phyloP scores from a whole-genome alignment of 2,888 invertebrate species.

The Dicranocentrus wangi region DNA sequence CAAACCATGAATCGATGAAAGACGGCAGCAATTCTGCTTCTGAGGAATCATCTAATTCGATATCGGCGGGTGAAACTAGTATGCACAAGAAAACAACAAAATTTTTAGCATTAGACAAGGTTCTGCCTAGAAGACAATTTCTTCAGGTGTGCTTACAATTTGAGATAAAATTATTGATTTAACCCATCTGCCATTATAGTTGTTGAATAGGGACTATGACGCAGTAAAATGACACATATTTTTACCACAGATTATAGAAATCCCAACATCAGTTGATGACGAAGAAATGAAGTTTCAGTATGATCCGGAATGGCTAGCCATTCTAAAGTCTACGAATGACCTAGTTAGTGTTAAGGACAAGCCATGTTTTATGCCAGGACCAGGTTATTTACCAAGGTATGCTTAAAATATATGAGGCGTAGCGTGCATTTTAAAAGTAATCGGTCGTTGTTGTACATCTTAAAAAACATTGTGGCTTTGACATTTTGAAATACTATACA shows the following conservation, averaged over 20 bases:
- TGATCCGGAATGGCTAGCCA: constrained; percentile 95
- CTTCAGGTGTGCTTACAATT: constrained; percentile 85
- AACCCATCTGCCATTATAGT: too few species aligned
- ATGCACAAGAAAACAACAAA: constrained; percentile 80
- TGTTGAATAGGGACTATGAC: too few species aligned
- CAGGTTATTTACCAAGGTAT: constrained; percentile 82
- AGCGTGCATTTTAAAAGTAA: too few species aligned
- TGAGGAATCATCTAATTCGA: background rate
- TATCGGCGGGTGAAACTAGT: constrained; percentile 19
- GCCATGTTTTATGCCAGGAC: constrained; percentile 87
- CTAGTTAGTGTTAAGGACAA: constrained; percentile 83
- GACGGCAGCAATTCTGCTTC: background rate
- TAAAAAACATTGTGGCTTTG: too few species aligned
- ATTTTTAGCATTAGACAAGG: constrained; percentile 97
- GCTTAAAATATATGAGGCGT: too few species aligned
- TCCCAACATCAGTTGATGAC: constrained; percentile 50
- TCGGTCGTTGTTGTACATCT: too few species aligned
- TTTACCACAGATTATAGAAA: constrained; percentile 70
- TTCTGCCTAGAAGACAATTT: constrained; percentile 90
- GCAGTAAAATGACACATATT: too few species aligned
- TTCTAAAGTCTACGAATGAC: constrained; percentile 91
- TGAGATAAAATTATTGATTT: too few species aligned
- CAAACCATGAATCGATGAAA: too few species aligned
- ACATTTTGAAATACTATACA: too few species aligned
- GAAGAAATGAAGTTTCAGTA: constrained; percentile 78